Conservation (phyloP, 2,113 vertebrate genomes). For the Acrocephalus arundinaceus region DNA sequence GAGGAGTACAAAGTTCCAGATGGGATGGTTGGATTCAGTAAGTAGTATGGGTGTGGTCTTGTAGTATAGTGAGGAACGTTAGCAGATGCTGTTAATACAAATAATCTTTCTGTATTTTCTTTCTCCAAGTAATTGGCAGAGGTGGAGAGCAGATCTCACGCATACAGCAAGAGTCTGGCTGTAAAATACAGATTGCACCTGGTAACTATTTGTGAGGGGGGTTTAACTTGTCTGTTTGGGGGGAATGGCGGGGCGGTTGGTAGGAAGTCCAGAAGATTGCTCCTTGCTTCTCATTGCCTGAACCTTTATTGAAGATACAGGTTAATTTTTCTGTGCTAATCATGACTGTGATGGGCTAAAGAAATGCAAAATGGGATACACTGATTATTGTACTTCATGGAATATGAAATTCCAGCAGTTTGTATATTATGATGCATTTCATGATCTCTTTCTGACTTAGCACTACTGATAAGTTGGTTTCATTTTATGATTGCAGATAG, state of each 20-base stretch:
- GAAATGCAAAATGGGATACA: neutral
- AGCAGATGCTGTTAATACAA: neutral
- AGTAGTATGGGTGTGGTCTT: constrained; percentile 66
- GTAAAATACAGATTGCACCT: constrained; percentile 98
- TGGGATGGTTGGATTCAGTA: constrained; percentile 99
- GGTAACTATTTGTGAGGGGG: constrained; percentile 71
- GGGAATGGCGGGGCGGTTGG: accelerated
- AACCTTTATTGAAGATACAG: neutral
- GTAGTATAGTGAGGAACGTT: neutral
- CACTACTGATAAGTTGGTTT: neutral
- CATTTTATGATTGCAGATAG: constrained; percentile 80
- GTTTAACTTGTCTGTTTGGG: neutral
- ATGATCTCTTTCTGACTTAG: neutral
- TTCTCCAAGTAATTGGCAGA: constrained; percentile 90
- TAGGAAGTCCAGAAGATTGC: neutral
- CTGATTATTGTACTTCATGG: neutral
- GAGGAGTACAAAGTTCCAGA: constrained; percentile 99
- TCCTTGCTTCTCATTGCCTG: neutral
- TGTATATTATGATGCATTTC: neutral
- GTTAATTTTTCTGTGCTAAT: neutral
- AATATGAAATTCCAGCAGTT: neutral
- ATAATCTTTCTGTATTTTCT: neutral
- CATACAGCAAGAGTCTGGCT: constrained; percentile 96
- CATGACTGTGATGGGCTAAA: accelerated
- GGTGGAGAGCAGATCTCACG: constrained; percentile 98